phyloP scores from a whole-genome alignment of 2,888 invertebrate species.

The Phania funesta region DNA sequence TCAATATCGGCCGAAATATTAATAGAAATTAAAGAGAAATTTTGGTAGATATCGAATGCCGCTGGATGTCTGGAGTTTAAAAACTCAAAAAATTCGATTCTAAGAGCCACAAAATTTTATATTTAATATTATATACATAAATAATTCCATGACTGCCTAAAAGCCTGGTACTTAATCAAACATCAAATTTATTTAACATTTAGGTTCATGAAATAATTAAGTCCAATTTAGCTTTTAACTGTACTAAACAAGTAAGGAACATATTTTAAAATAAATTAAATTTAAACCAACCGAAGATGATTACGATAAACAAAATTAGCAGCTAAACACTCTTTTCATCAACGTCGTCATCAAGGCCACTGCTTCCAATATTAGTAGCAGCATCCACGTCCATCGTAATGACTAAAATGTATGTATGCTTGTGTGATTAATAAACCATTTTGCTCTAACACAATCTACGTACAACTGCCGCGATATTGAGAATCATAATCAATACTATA shows the following conservation, averaged over 20 bases:
- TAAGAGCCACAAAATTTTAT: background rate
- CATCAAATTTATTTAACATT: background rate
- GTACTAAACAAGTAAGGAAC: background rate
- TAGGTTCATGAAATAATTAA: too few species aligned
- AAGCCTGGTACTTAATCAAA: too few species aligned
- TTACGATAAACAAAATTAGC: constrained; percentile 45
- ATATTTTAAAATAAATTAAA: constrained; percentile 36
- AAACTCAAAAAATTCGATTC: too few species aligned
- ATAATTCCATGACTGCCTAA: too few species aligned
- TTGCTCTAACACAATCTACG: constrained; percentile 43
- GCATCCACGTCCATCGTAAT: background rate
- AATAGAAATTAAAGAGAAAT: too few species aligned
- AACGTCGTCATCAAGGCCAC: constrained; percentile 26
- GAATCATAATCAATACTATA: constrained; percentile 54
- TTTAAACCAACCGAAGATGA: constrained; percentile 30
- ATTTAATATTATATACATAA: too few species aligned
- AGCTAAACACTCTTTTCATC: constrained; percentile 43
- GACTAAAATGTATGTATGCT: constrained; percentile 7
- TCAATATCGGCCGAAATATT: too few species aligned
- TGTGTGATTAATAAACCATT: constrained; percentile 33
- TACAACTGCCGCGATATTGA: constrained; percentile 24
- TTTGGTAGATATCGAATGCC: too few species aligned
- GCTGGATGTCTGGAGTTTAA: too few species aligned
- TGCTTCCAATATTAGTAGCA: background rate
- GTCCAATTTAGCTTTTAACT: too few species aligned